phyloP scores from a whole-genome alignment of 2,113 vertebrate genomes.

The Plestiodon gilberti region DNA sequence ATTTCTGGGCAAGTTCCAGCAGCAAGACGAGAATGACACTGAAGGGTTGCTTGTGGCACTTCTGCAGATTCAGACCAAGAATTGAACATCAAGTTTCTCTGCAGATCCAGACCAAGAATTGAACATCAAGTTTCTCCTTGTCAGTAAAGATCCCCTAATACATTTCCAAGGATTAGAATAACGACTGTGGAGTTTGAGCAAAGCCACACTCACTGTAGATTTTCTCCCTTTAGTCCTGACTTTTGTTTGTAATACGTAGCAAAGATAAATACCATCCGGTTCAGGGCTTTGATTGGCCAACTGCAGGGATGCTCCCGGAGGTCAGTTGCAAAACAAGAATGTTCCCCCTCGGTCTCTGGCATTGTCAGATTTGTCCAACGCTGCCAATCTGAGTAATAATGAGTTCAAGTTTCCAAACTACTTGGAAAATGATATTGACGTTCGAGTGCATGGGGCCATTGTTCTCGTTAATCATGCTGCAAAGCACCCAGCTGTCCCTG shows the following conservation, averaged over 20 bases:
- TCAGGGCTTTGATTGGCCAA: conserved; percentile 10
- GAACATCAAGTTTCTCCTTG: conserved; percentile 30
- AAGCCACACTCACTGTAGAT: not conserved
- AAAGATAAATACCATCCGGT: conserved; percentile 23
- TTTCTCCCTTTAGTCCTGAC: conserved; percentile 17
- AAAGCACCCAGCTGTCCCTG: conserved; percentile 14
- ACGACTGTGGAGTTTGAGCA: conserved; percentile 1
- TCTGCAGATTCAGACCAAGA: not conserved
- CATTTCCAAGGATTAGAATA: conserved; percentile 23
- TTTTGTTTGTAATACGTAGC: conserved; percentile 27
- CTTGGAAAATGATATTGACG: conserved; percentile 70
- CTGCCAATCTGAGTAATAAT: conserved; percentile 53
- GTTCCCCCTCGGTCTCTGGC: conserved; percentile 46
- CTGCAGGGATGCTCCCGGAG: conserved; percentile 35
- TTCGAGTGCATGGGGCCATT: conserved; percentile 55
- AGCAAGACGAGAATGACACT: accelerated
- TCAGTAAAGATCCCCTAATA: conserved; percentile 16
- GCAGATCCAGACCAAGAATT: not conserved
- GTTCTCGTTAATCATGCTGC: conserved; percentile 48
- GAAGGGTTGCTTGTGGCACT: not conserved
- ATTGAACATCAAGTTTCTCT: conserved; percentile 24
- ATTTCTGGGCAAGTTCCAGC: accelerated
- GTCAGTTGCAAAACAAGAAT: conserved; percentile 53
- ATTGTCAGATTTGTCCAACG: conserved; percentile 33
- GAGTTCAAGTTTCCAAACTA: conserved; percentile 64